A percentile compares a stretch with the other conserved stretches of the same genome.
phyloP scores from a whole-genome alignment of 2,888 invertebrate species.

The Bursaphelenchus okinawaensis region DNA sequence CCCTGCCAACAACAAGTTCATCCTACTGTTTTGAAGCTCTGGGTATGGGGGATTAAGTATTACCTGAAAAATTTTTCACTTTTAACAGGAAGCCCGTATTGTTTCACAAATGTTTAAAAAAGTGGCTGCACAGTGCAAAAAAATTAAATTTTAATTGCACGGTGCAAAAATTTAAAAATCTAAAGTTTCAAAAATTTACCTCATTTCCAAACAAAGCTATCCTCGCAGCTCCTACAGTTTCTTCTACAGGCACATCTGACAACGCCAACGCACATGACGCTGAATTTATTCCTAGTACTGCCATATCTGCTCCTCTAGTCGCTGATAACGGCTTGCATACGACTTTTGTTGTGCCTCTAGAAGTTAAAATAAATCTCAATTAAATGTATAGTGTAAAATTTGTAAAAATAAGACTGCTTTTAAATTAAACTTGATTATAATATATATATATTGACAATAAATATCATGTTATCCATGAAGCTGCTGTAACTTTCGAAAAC shows the following conservation, averaged over 20 bases:
- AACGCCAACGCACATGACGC: constrained; percentile 84
- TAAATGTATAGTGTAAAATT: too few relatives aligned
- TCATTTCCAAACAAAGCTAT: constrained; percentile 72
- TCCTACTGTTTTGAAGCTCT: constrained; percentile 69
- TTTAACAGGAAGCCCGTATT: too few relatives aligned
- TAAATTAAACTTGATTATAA: too few relatives aligned
- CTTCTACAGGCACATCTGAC: constrained; percentile 93
- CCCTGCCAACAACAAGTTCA: constrained; percentile 82
- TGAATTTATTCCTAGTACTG: constrained; percentile 79
- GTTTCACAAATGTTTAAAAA: too few relatives aligned
- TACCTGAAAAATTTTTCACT: constrained; percentile 21
- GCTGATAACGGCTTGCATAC: constrained; percentile 86
- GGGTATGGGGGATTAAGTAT: constrained; percentile 76
- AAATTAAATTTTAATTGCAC: too few relatives aligned
- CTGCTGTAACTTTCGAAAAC: too few relatives aligned
- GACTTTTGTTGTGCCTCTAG: constrained; percentile 60
- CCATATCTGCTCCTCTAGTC: constrained; percentile 80
- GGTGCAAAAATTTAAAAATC: too few relatives aligned
- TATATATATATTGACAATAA: too few relatives aligned
- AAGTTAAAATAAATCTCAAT: constrained; percentile 11
- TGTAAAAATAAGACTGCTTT: too few relatives aligned
- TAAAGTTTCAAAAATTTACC: constrained; percentile 18
- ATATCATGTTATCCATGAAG: too few relatives aligned
- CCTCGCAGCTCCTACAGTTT: constrained; percentile 87
- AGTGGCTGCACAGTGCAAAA: too few relatives aligned